phyloP scores from a whole-genome alignment of 2,888 invertebrate species.

The Drosophila mettleri region DNA sequence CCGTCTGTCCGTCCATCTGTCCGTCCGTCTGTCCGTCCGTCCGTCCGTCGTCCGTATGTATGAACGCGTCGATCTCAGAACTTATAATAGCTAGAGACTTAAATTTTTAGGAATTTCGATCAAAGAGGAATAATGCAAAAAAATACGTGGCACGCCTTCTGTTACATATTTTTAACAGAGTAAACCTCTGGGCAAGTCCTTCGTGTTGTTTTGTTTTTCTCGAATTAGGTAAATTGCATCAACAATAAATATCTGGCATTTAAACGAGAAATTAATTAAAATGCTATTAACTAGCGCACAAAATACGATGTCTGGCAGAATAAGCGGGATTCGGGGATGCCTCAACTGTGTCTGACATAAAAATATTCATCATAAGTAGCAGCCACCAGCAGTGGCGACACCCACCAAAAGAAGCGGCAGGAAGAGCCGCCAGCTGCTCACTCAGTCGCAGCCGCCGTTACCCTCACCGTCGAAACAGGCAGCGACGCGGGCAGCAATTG shows the following conservation, averaged over 20 bases:
- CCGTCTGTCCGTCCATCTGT: too few species aligned
- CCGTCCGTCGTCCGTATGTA: too few species aligned
- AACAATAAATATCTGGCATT: constrained; percentile 64
- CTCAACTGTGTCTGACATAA: constrained; percentile 58
- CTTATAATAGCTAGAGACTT: too few species aligned
- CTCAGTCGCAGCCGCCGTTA: constrained; percentile 11
- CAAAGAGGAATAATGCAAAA: too few species aligned
- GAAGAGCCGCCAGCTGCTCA: constrained; percentile 30
- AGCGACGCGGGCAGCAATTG: constrained; percentile 74
- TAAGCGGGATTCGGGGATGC: constrained; percentile 9
- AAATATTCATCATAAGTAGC: constrained; percentile 80
- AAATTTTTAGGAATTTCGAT: too few species aligned
- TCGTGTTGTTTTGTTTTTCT: constrained; percentile 45
- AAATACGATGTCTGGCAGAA: constrained; percentile 59
- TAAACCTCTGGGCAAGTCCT: too few species aligned
- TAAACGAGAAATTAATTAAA: constrained; percentile 73
- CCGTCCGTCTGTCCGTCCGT: too few species aligned
- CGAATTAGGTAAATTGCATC: constrained; percentile 67
- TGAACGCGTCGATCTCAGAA: too few species aligned
- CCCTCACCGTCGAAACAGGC: constrained; percentile 28
- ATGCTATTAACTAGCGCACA: constrained; percentile 69
- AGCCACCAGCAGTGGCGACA: constrained; percentile 41
- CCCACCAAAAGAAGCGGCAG: constrained; percentile 14
- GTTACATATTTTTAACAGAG: too few species aligned
- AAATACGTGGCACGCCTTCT: too few species aligned